Percentiles rank a stretch among this genome's conserved stretches.
These are phyloP conservation scores for Hippolais icterina DNA, from an alignment of 2,113 vertebrate species.

Conservation along the genomic window DNA sequence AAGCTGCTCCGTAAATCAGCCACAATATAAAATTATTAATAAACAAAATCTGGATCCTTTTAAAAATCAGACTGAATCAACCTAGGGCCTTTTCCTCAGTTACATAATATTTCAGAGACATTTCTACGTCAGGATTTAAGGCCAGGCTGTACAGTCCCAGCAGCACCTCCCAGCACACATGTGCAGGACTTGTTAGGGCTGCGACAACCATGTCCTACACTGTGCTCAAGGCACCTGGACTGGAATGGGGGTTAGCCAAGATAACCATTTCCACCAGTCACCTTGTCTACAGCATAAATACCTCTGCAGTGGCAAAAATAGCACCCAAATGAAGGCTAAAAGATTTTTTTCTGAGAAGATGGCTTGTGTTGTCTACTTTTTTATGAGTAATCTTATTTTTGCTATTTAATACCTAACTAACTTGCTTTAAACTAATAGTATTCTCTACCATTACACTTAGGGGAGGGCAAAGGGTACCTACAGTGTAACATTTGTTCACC, in stretches of 20 bases:
- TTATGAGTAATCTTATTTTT: neutral
- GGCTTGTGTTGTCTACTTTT: accelerated
- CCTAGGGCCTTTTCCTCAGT: neutral
- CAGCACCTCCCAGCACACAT: neutral
- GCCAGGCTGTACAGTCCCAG: neutral
- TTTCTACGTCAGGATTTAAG: neutral
- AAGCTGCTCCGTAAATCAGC: neutral
- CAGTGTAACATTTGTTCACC: neutral
- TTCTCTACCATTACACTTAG: neutral
- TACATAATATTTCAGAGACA: neutral
- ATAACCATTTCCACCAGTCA: neutral
- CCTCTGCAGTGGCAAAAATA: neutral
- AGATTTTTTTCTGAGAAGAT: neutral
- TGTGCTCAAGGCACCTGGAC: accelerated
- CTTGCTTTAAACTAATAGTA: neutral
- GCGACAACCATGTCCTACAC: accelerated
- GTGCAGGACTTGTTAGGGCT: neutral
- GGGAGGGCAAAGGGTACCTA: neutral
- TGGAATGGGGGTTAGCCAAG: neutral
- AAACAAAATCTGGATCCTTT: neutral
- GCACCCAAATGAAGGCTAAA: neutral
- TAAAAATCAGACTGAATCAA: neutral
- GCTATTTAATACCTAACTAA: neutral
- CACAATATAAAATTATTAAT: neutral
- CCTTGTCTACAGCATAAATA: neutral